These are phyloP conservation scores for Cenopis cana DNA, from an alignment of 2,888 invertebrate genomes.

Conservation along the genomic window DNA sequence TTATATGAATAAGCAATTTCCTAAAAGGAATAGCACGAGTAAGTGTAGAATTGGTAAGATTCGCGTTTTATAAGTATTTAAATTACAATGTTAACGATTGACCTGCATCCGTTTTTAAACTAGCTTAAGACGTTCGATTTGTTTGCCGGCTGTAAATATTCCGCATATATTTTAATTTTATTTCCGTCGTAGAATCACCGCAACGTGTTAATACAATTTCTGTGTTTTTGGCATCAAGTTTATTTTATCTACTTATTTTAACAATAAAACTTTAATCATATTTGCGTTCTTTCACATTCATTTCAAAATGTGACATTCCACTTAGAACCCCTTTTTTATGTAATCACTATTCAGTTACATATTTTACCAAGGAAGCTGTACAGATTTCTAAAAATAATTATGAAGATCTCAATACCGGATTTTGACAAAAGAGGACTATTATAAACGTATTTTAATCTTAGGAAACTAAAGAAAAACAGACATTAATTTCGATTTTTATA, in stretches of 20 bases:
- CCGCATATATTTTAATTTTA: conserved; percentile 71
- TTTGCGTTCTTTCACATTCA: conserved; percentile 49
- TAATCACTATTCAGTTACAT: background rate
- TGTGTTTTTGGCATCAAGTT: conserved; percentile 82
- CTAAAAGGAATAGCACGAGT: conserved; percentile 66
- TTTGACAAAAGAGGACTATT: too few species aligned
- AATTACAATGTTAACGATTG: conserved; percentile 73
- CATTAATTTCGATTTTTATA: conserved; percentile 51
- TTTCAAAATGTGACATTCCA: conserved; percentile 11
- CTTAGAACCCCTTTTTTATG: background rate
- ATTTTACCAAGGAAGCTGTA: background rate
- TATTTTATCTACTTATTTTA: conserved; percentile 85
- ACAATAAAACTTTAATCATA: conserved; percentile 81
- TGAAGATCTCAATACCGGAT: too few species aligned
- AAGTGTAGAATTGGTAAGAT: conserved; percentile 50
- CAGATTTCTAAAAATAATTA: background rate
- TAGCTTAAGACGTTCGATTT: conserved; percentile 69
- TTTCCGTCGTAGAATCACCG: conserved; percentile 70
- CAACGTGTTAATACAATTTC: conserved; percentile 77
- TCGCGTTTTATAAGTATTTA: conserved; percentile 57
- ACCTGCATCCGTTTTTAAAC: conserved; percentile 76
- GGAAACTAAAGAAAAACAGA: conserved; percentile 48
- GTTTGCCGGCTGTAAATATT: conserved; percentile 81
- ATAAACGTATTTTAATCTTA: background rate
- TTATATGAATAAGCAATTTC: conserved; percentile 60